These are phyloP conservation scores for Pristionchus japonicus DNA, from an alignment of 2,888 invertebrate genomes.

Conservation along the genomic window DNA sequence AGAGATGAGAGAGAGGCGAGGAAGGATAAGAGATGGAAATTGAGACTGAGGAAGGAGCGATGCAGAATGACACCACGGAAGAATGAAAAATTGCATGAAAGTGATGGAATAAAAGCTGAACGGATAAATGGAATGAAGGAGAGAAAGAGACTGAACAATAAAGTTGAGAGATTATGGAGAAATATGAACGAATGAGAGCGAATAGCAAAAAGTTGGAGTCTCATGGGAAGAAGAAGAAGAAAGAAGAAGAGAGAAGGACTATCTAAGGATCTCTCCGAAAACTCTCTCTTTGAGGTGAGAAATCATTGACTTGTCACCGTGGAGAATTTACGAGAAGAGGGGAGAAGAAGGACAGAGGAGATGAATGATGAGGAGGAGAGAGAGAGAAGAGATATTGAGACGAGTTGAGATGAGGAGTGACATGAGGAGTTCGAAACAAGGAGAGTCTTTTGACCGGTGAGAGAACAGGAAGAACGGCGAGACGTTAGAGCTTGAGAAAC, in stretches of 20 bases:
- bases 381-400: not conserved
- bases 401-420: not conserved
- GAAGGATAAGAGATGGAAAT: not conserved
- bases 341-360: not conserved
- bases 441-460: too few relatives aligned
- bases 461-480: too few relatives aligned
- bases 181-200: not conserved
- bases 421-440: too few relatives aligned
- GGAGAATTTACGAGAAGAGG: not conserved
- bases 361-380: not conserved
- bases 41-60: not conserved
- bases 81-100: not conserved
- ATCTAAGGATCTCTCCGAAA: not conserved
- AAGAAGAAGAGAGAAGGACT: not conserved
- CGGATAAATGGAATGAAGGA: not conserved
- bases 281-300: conserved; percentile 2
- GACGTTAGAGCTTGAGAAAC: too few relatives aligned
- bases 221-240: not conserved
- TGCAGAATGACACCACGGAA: not conserved
- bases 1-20: not conserved
- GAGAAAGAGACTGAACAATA: not conserved
- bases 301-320: conserved; percentile 32
- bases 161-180: conserved; percentile 19
- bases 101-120: not conserved
- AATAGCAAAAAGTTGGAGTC: not conserved